These are phyloP conservation scores for Globodera rostochiensis DNA, from an alignment of 1,140 invertebrate species.

Conservation along the genomic window DNA sequence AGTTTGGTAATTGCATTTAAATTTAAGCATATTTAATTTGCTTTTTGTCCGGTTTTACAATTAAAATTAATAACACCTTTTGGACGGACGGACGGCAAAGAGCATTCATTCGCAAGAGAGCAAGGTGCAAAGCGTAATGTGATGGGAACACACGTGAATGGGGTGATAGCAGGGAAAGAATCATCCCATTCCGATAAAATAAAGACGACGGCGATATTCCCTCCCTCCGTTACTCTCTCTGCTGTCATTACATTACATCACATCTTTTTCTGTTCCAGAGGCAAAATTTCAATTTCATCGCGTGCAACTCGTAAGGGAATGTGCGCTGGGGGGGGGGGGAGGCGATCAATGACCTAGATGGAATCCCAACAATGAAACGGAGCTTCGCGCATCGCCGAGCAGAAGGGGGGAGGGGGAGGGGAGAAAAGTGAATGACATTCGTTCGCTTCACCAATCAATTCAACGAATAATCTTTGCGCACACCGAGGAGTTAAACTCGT, in stretches of 20 bases:
- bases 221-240: too few species aligned
- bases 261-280: neutral
- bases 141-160: neutral
- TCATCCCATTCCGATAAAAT: neutral
- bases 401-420: too few species aligned
- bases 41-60: too few species aligned
- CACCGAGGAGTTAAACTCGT: neutral
- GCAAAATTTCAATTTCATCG: neutral
- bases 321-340: neutral
- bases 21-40: too few species aligned
- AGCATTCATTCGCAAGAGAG: too few species aligned
- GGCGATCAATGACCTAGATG: neutral
- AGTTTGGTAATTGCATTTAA: too few species aligned
- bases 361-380: neutral
- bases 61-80: too few species aligned
- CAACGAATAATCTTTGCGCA: neutral
- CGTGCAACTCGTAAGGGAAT: neutral
- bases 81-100: too few species aligned
- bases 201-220: neutral
- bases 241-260: neutral
- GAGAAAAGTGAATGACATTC: neutral
- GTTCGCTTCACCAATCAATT: constrained; percentile 1
- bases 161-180: neutral
- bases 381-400: neutral
- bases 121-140: neutral